Conservation (phyloP, 2,113 vertebrate genomes). For the Ranitomeya variabilis region DNA sequence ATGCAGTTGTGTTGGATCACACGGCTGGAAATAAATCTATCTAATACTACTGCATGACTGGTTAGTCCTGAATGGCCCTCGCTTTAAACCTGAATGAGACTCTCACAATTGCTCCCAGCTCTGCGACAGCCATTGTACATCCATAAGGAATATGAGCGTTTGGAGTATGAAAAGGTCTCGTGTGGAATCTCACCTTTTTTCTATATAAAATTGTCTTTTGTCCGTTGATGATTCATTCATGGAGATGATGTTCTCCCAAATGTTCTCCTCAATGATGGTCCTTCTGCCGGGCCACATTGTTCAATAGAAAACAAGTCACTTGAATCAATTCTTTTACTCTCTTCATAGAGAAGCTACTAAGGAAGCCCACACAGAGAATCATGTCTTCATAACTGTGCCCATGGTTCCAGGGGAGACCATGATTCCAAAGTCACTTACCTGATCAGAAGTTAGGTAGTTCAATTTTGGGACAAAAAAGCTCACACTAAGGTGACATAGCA, state of each 20-base stretch:
- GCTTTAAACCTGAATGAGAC: conserved; percentile 31
- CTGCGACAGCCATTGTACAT: not conserved
- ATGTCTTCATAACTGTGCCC: not conserved
- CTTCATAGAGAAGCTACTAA: not conserved
- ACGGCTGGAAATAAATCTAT: not conserved
- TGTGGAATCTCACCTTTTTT: not conserved
- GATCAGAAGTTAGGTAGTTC: not conserved
- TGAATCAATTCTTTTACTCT: not conserved
- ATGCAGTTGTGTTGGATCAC: conserved; percentile 3
- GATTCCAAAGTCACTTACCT: not conserved
- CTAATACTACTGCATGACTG: conserved; percentile 28
- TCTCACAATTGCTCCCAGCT: not conserved
- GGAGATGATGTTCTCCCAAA: not conserved
- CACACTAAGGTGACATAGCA: too few species aligned
- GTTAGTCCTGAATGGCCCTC: conserved; percentile 13
- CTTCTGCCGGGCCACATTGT: not conserved
- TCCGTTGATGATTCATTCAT: conserved; percentile 1
- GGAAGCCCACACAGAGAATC: conserved; percentile 8
- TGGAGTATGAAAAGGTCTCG: not conserved
- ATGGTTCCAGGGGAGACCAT: not conserved
- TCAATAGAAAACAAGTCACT: conserved; percentile 27
- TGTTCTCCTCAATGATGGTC: not conserved
- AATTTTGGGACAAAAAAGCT: too few species aligned
- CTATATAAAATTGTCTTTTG: not conserved
- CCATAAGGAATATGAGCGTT: not conserved